Evolutionary conservation across 2,797 vertebrate genomes (phyloP).

Genomic region (Carapus acus): DNA sequence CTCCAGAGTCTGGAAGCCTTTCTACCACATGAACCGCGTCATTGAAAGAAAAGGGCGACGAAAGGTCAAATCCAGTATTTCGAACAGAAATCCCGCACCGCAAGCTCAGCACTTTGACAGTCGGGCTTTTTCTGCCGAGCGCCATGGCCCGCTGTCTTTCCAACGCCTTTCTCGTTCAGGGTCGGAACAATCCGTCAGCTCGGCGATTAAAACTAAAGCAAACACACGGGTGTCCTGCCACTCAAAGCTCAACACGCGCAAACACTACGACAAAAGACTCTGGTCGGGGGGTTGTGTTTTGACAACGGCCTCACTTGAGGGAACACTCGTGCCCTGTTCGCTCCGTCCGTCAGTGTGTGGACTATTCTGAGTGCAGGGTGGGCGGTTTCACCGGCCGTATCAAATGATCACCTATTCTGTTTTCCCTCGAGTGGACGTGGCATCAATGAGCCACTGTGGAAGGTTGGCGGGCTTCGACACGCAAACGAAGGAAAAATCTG

Average conservation of each 20-base stretch:
- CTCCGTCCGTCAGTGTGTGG: conserved; percentile 51
- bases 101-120: conserved; percentile 28
- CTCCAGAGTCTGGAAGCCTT: conserved; percentile 48
- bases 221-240: conserved; percentile 11
- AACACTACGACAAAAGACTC: conserved; percentile 37
- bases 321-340: conserved; percentile 59
- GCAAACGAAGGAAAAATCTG: conserved; percentile 41
- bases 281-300: conserved; percentile 45
- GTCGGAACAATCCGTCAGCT: no score
- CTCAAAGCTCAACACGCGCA: conserved; percentile 17
- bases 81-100: conserved; percentile 20
- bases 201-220: conserved; percentile 12
- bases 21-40: conserved; percentile 49
- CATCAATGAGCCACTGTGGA: conserved; percentile 62
- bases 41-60: conserved; percentile 33
- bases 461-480: conserved; percentile 38
- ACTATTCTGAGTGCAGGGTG: conserved; percentile 62
- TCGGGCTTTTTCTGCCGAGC: conserved; percentile 33
- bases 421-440: conserved; percentile 51
- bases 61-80: conserved; percentile 29
- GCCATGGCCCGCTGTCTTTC: no score
- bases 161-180: no score
- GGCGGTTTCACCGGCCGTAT: conserved; percentile 53
- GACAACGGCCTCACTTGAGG: conserved; percentile 52
- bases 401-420: conserved; percentile 64